Evolutionary conservation across 92 coral and sea anemone genomes (phyloP).

Genomic region (Blastomussa wellsi): DNA sequence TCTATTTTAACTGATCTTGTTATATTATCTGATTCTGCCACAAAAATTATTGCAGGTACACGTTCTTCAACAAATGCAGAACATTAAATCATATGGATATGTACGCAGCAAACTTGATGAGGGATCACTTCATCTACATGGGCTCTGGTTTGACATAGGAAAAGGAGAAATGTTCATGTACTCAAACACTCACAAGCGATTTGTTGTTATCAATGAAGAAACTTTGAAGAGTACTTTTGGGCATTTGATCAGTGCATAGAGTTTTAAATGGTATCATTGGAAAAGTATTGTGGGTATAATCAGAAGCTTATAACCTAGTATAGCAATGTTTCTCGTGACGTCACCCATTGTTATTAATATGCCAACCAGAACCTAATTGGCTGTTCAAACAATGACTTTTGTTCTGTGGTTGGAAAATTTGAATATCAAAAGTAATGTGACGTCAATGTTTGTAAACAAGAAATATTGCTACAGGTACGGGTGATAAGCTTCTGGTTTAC

Average conservation of each 20-base stretch:
- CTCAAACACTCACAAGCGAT: constrained; percentile 49
- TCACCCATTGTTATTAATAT: too few relatives aligned
- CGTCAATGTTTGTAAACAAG: too few relatives aligned
- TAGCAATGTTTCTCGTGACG: too few relatives aligned
- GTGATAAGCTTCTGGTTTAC: too few relatives aligned
- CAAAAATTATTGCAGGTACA: constrained; percentile 67
- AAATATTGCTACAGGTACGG: too few relatives aligned
- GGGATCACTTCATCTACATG: constrained; percentile 63
- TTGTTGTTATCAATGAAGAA: constrained; percentile 62
- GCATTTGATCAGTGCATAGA: background rate
- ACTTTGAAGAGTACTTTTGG: constrained; percentile 46
- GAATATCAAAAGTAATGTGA: too few relatives aligned
- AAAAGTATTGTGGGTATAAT: too few relatives aligned
- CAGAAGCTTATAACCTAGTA: too few relatives aligned
- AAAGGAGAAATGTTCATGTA: constrained; percentile 79
- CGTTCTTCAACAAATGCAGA: constrained; percentile 78
- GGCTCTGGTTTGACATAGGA: constrained; percentile 82
- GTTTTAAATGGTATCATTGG: too few relatives aligned
- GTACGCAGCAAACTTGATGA: constrained; percentile 55
- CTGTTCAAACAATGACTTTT: too few relatives aligned
- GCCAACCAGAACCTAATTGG: too few relatives aligned
- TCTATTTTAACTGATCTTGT: background rate
- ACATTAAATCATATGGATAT: constrained; percentile 71
- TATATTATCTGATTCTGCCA: background rate
- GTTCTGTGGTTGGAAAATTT: too few relatives aligned